Base-by-base conservation (phyloP, 2,113 vertebrate genomes). In the Lycaon pictus region DNA sequence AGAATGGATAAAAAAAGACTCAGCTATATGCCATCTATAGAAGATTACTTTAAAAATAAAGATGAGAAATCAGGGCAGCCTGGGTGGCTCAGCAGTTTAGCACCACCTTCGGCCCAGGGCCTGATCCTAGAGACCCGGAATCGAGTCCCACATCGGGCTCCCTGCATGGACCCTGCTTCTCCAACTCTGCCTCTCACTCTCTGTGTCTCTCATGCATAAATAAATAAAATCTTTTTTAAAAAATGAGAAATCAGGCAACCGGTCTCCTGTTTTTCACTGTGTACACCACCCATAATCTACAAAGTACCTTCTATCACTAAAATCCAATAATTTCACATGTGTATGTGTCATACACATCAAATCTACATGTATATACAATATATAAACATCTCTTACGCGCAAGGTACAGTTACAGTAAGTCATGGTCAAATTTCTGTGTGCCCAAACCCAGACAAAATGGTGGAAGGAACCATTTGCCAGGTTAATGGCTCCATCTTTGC, bases 1-100 rank as follows among this genome's bases (percentile, higher is more conserved):
- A 83, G 35, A 85, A 82, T 74, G 7, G 32, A 72, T 69, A 15
- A 84, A 82, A 85, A 88, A 86, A 96, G 27, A 83, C 74, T 84
- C 37, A 90, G 53, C 72, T 55, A 25, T 29, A 25, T 23, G 11
- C 16, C 48, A 0, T 23, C 35, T 89, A 48, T 7, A 77, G 25
- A 29, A 93, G 13, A 56, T 48, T 3, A 35, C 32, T 87, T 94
- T 83, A 56, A 94, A 95, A 96, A 43, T 13, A 76, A 63, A 77
- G 71, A 37, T 43, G 51, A 58, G 25, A 84, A 63, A 63, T 63
- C 62, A 63, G 56, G 56, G 56, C 15, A 17, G 56, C 56, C 56
- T 56, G 56, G 56, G 56, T 56, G 6, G 56, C 56, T 56, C 56
- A 56, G 43, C 43, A 43, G 43, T 43, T 43, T 43, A 43, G 43